phyloP scores from a whole-genome alignment of 2,888 invertebrate genomes.

The Conops quadrifasciatus region DNA sequence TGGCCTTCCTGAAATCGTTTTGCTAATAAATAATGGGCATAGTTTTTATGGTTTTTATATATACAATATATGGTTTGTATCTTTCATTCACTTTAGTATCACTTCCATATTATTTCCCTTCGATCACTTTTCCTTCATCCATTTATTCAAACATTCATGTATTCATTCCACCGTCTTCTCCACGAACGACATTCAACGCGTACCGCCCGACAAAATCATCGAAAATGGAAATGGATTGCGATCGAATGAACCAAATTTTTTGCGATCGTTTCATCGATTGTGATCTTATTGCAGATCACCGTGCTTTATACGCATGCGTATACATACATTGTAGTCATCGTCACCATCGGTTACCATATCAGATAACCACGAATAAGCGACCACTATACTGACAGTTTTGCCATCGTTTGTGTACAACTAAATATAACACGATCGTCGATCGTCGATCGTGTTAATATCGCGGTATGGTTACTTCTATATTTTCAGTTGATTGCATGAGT shows the following conservation, averaged over 20 bases:
- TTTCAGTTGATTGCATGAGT: neutral
- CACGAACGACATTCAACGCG: neutral
- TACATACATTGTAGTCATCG: no score
- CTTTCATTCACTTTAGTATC: no score
- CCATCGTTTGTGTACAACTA: neutral
- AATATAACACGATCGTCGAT: slow-evolving; percentile 4
- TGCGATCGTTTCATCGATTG: neutral
- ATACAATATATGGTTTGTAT: neutral
- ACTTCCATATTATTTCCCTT: neutral
- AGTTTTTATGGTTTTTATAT: neutral
- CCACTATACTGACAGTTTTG: no score
- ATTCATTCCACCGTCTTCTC: neutral
- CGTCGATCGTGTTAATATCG: neutral
- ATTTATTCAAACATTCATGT: neutral
- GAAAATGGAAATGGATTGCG: slow-evolving; percentile 29
- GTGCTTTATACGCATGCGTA: no score
- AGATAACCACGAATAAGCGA: neutral
- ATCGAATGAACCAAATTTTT: slow-evolving; percentile 17
- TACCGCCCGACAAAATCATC: neutral
- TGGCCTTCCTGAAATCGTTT: neutral
- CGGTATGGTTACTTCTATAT: neutral
- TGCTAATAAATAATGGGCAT: slow-evolving; percentile 4
- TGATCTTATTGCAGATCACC: no score
- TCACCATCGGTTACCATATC: no score
- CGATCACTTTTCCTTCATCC: neutral